Conservation (phyloP, 2,888 invertebrate genomes). For the Erebia epiphron region DNA sequence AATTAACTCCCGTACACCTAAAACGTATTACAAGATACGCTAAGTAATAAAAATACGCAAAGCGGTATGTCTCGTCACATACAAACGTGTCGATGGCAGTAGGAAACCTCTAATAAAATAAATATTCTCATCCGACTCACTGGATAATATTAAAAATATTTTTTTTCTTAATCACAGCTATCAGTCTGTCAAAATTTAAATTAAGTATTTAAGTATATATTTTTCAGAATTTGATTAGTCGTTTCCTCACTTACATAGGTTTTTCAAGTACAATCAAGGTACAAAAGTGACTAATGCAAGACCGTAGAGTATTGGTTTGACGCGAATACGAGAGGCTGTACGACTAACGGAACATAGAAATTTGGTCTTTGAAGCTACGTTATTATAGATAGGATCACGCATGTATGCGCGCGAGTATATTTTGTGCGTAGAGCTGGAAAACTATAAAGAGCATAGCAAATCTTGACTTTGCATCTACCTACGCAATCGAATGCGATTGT, state of each 20-base stretch:
- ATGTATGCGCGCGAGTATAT: slow-evolving; percentile 9
- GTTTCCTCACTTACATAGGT: slow-evolving; percentile 75
- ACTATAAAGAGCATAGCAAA: neutral
- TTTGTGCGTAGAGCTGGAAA: neutral
- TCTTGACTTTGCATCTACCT: neutral
- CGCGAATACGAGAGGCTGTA: slow-evolving; percentile 54
- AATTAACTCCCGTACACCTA: slow-evolving; percentile 33
- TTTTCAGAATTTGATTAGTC: slow-evolving; percentile 80
- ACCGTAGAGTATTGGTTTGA: slow-evolving; percentile 76
- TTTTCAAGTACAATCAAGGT: slow-evolving; percentile 78
- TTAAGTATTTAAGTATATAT: slow-evolving; percentile 71
- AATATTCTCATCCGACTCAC: slow-evolving; percentile 82
- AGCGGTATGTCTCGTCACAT: slow-evolving; percentile 71
- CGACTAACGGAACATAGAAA: slow-evolving; percentile 63
- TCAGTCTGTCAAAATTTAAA: slow-evolving; percentile 84
- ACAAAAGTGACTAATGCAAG: slow-evolving; percentile 81
- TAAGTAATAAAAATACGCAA: slow-evolving; percentile 68
- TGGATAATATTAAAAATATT: slow-evolving; percentile 83
- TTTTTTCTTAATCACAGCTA: slow-evolving; percentile 80
- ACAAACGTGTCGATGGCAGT: slow-evolving; percentile 72
- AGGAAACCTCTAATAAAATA: slow-evolving; percentile 80
- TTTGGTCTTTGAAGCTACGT: slow-evolving; percentile 72
- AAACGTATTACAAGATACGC: slow-evolving; percentile 57
- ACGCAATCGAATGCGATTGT: neutral
- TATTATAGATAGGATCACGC: slow-evolving; percentile 51